phyloP scores from a whole-genome alignment of 2,888 invertebrate species.

The Corythucha ciliata region DNA sequence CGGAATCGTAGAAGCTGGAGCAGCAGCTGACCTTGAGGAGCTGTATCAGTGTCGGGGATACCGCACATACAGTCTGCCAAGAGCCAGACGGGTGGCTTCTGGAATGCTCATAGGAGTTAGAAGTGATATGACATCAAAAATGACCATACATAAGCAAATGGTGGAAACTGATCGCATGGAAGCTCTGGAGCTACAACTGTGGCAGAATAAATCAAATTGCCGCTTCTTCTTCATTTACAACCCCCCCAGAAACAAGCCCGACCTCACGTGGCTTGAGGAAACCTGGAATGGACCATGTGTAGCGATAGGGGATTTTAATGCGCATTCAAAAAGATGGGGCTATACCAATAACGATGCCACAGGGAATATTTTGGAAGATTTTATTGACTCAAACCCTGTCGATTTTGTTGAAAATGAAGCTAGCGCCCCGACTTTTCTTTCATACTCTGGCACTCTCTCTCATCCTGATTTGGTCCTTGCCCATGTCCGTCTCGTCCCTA shows the following conservation, averaged over 20 bases:
- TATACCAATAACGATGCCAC: constrained; percentile 7
- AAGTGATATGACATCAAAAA: constrained; percentile 13
- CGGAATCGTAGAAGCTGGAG: too few relatives aligned
- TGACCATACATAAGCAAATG: constrained; percentile 13
- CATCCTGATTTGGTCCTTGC: constrained; percentile 12
- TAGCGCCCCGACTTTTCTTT: constrained; percentile 9
- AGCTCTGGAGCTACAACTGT: constrained; percentile 14
- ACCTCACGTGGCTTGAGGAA: constrained; percentile 12
- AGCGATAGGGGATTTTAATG: constrained; percentile 14
- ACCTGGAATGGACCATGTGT: constrained; percentile 9
- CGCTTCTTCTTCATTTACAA: constrained; percentile 14
- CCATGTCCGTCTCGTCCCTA: constrained; percentile 6
- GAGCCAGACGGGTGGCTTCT: constrained; percentile 12
- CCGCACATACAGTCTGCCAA: too few relatives aligned
- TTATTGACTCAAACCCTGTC: constrained; percentile 5
- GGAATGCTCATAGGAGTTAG: constrained; percentile 11
- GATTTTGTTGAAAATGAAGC: constrained; percentile 12
- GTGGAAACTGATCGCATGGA: constrained; percentile 14
- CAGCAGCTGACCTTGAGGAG: too few relatives aligned
- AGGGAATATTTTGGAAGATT: constrained; percentile 6
- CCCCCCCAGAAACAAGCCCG: constrained; percentile 15
- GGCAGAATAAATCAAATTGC: constrained; percentile 10
- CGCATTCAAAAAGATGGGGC: constrained; percentile 10
- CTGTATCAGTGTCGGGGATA: too few relatives aligned
- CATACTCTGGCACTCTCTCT: constrained; percentile 7